Evolutionary conservation across 2,888 invertebrate species (phyloP).

Genomic region (Polietes domitor): DNA sequence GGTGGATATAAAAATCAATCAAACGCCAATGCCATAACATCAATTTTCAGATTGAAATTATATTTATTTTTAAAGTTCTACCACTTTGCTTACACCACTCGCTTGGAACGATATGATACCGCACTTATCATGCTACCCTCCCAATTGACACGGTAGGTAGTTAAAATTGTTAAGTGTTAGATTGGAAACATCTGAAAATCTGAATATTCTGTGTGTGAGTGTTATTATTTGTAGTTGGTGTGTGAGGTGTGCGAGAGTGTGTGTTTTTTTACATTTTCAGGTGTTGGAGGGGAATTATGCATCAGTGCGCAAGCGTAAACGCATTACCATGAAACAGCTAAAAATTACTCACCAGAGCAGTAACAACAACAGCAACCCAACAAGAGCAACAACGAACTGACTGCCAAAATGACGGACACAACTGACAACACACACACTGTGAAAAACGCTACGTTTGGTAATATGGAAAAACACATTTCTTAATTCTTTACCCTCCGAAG

Average conservation of each 20-base stretch:
- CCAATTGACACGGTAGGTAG: neutral
- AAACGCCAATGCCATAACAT: too few species aligned
- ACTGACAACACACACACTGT: constrained; percentile 11
- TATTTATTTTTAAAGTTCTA: too few species aligned
- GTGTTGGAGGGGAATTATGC: constrained; percentile 77
- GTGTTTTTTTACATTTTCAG: constrained; percentile 61
- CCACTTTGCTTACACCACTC: too few species aligned
- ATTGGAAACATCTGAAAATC: constrained; percentile 50
- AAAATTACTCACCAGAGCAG: constrained; percentile 57
- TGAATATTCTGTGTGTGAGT: constrained; percentile 47
- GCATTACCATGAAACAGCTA: constrained; percentile 71
- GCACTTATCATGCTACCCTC: neutral
- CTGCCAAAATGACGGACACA: neutral
- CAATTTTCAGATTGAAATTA: too few species aligned
- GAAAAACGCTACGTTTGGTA: constrained; percentile 44
- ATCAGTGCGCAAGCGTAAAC: constrained; percentile 79
- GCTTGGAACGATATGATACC: neutral
- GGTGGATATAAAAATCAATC: too few species aligned
- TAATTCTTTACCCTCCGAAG: constrained; percentile 44
- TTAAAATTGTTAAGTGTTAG: constrained; percentile 26
- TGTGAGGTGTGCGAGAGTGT: neutral
- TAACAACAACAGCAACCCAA: constrained; percentile 8
- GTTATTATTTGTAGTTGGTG: constrained; percentile 24
- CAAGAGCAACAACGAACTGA: neutral
- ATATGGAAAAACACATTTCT: constrained; percentile 57